Evolutionary conservation across 1,140 invertebrate genomes (phyloP).

Genomic region (Drosophila obscura): DNA sequence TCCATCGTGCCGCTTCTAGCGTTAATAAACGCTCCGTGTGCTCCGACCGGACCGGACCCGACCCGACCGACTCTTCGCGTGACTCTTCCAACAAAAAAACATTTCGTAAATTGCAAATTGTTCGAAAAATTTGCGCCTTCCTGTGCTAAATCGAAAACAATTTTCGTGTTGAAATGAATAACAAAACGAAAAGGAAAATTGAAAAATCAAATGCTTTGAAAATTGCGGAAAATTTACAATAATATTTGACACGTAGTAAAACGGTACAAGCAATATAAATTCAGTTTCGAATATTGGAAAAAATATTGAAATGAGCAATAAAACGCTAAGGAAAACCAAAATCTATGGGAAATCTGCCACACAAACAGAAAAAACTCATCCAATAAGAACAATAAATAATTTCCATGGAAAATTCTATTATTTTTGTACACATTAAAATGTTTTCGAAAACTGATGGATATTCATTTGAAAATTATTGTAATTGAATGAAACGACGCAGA

Average conservation of each 20-base stretch:
- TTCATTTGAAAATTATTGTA: conserved; percentile 45
- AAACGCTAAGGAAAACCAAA: no score
- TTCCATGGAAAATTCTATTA: no score
- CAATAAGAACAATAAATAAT: no score
- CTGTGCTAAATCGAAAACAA: conserved; percentile 22
- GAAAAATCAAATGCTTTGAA: background rate
- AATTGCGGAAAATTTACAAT: background rate
- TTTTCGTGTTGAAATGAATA: conserved; percentile 26
- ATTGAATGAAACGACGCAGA: conserved; percentile 30
- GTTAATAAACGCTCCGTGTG: conserved; percentile 52
- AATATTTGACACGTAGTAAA: background rate
- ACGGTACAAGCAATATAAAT: no score
- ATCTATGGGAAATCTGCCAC: no score
- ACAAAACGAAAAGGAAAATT: background rate
- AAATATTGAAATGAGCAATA: no score
- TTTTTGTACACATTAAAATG: no score
- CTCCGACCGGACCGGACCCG: background rate
- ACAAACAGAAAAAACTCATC: no score
- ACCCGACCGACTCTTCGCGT: conserved; percentile 21
- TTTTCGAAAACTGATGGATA: conserved; percentile 8
- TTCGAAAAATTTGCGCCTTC: no score
- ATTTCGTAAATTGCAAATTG: conserved; percentile 31
- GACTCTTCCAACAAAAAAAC: conserved; percentile 27
- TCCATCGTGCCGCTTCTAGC: conserved; percentile 50
- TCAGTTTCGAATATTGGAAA: conserved; percentile 1